Evolutionary conservation across 2,888 invertebrate genomes (phyloP).

Genomic region (Spodoptera littoralis): DNA sequence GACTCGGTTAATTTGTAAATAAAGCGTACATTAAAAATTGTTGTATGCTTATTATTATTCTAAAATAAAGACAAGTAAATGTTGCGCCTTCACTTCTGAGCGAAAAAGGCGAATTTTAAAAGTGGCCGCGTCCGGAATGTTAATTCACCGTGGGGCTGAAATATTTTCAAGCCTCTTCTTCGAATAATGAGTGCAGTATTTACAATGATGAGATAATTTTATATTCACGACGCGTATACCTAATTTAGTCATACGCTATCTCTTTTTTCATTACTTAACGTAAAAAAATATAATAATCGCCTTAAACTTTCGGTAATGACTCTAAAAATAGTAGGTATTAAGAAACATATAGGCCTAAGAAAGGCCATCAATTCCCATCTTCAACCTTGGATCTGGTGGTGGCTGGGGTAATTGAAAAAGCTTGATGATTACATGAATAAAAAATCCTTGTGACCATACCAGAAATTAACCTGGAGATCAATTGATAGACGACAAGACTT

Average conservation of each 20-base stretch:
- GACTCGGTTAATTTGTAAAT: conserved; percentile 6
- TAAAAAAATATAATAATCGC: not conserved
- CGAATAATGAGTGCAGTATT: conserved; percentile 65
- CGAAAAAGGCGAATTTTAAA: conserved; percentile 68
- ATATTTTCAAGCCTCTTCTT: conserved; percentile 65
- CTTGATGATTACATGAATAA: too few relatives aligned
- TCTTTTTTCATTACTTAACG: conserved; percentile 26
- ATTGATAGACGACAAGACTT: too few relatives aligned
- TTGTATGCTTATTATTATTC: conserved; percentile 69
- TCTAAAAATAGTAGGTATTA: too few relatives aligned
- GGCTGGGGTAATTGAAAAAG: too few relatives aligned
- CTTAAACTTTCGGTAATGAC: too few relatives aligned
- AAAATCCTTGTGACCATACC: too few relatives aligned
- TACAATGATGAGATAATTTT: conserved; percentile 58
- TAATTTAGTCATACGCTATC: conserved; percentile 53
- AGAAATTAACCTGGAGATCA: too few relatives aligned
- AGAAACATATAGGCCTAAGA: too few relatives aligned
- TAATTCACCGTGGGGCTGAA: conserved; percentile 66
- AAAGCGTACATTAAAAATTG: conserved; percentile 26
- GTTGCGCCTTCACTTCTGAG: conserved; percentile 71
- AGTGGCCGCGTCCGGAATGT: conserved; percentile 68
- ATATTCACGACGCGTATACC: conserved; percentile 54
- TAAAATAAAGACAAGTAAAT: conserved; percentile 67
- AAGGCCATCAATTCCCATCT: too few relatives aligned
- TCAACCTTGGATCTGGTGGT: too few relatives aligned